These are phyloP conservation scores for Sarcophaga carnaria DNA, from an alignment of 2,888 invertebrate species.

Conservation along the genomic window DNA sequence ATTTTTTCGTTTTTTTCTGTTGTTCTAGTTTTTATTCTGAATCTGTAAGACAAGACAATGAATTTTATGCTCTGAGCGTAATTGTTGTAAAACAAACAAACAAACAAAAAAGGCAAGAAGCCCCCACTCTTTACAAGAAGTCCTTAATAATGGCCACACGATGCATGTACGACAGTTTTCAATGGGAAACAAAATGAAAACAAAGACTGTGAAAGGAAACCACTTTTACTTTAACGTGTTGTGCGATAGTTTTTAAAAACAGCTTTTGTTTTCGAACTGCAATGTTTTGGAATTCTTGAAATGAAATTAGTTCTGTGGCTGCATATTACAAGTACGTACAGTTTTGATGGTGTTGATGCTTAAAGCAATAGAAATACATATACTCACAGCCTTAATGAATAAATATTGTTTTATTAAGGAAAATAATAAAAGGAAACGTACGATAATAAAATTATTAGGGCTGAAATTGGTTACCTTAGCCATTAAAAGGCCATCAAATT, in stretches of 20 bases:
- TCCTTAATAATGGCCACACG: conserved; percentile 3
- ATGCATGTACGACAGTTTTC: neutral
- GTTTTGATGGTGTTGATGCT: no score
- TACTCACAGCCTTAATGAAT: no score
- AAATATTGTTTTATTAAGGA: no score
- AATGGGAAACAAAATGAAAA: neutral
- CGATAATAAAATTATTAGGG: no score
- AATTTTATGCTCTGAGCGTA: conserved; percentile 45
- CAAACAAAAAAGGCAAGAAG: neutral
- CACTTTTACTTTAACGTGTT: conserved; percentile 24
- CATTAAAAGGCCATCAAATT: no score
- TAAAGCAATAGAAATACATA: no score
- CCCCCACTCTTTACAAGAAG: neutral
- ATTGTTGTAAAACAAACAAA: conserved; percentile 52
- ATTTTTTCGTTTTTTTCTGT: conserved; percentile 10
- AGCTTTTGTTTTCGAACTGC: neutral
- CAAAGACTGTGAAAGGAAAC: conserved; percentile 6
- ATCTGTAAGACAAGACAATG: conserved; percentile 53
- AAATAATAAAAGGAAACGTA: no score
- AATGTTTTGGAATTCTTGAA: conserved; percentile 7
- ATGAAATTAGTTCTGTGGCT: no score
- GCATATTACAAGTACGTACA: no score
- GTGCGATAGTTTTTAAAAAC: conserved; percentile 10
- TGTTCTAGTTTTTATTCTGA: conserved; percentile 8
- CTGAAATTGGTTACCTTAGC: no score